Conservation (phyloP, 2,797 vertebrate genomes). For the Hemitrygon akajei region DNA sequence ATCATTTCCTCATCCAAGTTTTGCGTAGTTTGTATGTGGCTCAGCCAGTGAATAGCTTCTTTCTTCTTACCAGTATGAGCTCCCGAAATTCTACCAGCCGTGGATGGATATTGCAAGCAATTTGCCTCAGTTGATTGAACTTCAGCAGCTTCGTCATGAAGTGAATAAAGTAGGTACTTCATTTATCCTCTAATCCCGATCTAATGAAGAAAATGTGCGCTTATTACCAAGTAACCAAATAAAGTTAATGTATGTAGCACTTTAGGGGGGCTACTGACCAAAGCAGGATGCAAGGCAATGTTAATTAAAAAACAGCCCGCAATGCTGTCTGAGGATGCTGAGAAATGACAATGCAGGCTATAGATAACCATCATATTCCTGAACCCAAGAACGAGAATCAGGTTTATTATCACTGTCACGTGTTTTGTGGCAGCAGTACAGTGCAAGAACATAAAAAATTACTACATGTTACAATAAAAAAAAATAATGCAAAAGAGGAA, state of each 20-base stretch:
- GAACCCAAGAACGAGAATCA: no score
- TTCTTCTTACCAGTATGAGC: constrained; percentile 7
- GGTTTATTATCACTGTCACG: no score
- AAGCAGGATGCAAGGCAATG: neutral
- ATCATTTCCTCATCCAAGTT: neutral
- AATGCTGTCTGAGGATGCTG: no score
- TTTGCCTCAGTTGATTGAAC: neutral
- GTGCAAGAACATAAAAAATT: no score
- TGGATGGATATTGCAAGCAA: constrained; percentile 29
- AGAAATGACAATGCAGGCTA: no score
- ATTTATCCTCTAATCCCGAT: neutral
- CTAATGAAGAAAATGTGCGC: neutral
- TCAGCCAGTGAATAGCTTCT: neutral
- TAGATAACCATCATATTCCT: no score
- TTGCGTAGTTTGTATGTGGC: neutral
- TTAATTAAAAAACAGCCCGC: no score
- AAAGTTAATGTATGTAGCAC: no score
- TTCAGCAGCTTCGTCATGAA: neutral
- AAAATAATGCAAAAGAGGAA: no score
- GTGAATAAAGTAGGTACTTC: neutral
- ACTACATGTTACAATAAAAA: no score
- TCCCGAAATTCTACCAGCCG: constrained; percentile 4
- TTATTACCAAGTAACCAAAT: neutral
- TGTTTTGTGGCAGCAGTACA: no score
- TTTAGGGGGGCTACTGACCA: neutral